A percentile compares a stretch with the other conserved stretches of the same genome.
phyloP scores from a whole-genome alignment of 2,113 vertebrate genomes.

The Oophaga pumilio region DNA sequence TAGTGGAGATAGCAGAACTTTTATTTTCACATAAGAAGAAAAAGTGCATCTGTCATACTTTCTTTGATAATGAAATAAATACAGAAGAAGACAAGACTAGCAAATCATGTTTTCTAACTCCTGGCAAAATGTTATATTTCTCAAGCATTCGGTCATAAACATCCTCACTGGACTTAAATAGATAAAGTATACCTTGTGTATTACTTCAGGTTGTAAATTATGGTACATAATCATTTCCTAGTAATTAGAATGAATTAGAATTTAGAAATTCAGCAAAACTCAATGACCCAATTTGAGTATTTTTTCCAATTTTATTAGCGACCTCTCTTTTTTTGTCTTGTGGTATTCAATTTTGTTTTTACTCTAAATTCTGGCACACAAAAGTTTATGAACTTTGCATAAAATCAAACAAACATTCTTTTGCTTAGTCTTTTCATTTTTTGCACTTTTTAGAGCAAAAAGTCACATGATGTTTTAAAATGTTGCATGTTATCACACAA shows the following conservation, averaged over 20 bases:
- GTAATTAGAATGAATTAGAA: background rate
- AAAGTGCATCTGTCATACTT: background rate
- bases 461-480: too few species aligned
- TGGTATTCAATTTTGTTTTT: too few species aligned
- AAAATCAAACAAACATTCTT: too few species aligned
- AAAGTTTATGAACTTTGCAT: too few species aligned
- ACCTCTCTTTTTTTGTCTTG: too few species aligned
- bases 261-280: too few species aligned
- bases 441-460: too few species aligned
- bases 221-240: background rate
- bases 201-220: background rate
- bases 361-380: too few species aligned
- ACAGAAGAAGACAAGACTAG: background rate
- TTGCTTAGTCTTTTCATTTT: too few species aligned
- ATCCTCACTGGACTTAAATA: background rate
- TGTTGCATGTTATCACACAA: too few species aligned
- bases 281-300: too few species aligned
- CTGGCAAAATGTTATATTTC: background rate
- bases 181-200: background rate
- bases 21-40: conserved; percentile 36
- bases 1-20: conserved; percentile 30
- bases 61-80: conserved; percentile 7
- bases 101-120: background rate
- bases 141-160: background rate
- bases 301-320: too few species aligned